Evolutionary conservation across 2,888 invertebrate genomes (phyloP).

Genomic region (Phytoseiulus persimilis): DNA sequence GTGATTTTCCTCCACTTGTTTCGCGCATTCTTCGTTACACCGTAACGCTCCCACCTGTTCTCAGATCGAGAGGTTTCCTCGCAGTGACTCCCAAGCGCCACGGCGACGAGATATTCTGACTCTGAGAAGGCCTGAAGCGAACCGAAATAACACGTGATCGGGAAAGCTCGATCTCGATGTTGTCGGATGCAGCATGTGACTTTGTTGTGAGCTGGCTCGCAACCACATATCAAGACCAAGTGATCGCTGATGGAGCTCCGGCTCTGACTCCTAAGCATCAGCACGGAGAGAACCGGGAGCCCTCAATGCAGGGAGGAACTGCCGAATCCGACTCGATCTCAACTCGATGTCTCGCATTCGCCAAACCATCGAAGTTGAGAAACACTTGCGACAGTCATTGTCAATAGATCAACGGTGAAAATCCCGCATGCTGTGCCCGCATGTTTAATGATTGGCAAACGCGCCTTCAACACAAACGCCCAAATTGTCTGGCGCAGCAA

Average conservation of each 20-base stretch:
- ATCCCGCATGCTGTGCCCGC: background rate
- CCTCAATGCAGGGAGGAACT: too few relatives aligned
- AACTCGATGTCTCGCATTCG: background rate
- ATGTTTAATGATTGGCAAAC: constrained; percentile 5
- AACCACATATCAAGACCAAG: too few relatives aligned
- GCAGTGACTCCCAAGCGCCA: background rate
- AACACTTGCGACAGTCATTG: background rate
- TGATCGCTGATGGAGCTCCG: too few relatives aligned
- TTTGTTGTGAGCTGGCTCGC: too few relatives aligned
- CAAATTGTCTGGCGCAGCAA: background rate
- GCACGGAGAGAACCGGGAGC: too few relatives aligned
- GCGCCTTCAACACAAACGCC: background rate
- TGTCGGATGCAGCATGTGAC: too few relatives aligned
- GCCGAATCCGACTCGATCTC: too few relatives aligned
- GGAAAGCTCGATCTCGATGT: too few relatives aligned
- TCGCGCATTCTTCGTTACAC: background rate
- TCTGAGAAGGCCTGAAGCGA: background rate
- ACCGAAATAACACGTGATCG: too few relatives aligned
- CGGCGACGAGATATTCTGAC: background rate
- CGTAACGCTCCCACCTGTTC: background rate
- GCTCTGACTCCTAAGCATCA: too few relatives aligned
- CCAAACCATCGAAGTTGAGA: background rate
- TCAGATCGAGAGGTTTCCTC: background rate
- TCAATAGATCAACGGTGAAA: background rate
- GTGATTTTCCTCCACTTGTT: background rate